Conservation (phyloP, 2,888 invertebrate species). For the Leptinotarsa peninsularis region DNA sequence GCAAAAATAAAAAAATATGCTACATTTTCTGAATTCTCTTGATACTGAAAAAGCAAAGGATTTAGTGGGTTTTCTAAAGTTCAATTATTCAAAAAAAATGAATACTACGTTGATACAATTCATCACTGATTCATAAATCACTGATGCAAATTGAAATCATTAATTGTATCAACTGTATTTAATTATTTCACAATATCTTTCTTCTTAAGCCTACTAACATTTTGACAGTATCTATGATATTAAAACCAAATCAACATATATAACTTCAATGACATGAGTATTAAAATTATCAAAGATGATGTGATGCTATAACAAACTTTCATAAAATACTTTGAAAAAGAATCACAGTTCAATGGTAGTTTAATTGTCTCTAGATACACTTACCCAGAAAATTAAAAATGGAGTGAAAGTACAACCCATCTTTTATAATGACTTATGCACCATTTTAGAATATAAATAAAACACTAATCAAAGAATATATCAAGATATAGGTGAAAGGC, state of each 20-base stretch:
- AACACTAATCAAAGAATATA: too few species aligned
- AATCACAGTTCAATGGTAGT: constrained; percentile 11
- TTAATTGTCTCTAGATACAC: constrained; percentile 5
- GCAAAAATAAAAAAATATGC: constrained; percentile 13
- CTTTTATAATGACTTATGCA: too few species aligned
- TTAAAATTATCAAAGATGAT: constrained; percentile 38
- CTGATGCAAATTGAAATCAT: neutral
- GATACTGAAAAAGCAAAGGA: too few species aligned
- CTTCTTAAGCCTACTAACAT: constrained; percentile 16
- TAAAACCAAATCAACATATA: neutral
- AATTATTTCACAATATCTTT: neutral
- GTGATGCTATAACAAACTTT: constrained; percentile 37
- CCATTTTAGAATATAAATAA: too few species aligned
- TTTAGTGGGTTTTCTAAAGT: too few species aligned
- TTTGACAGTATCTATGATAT: constrained; percentile 5
- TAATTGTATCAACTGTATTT: neutral
- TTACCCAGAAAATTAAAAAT: constrained; percentile 10
- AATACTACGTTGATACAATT: too few species aligned
- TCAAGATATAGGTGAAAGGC: neutral
- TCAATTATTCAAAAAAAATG: too few species aligned
- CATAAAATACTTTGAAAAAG: constrained; percentile 23
- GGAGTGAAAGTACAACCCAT: neutral
- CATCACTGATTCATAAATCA: neutral
- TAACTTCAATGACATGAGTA: constrained; percentile 33
- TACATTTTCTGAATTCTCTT: too few species aligned